A percentile compares a stretch with the other conserved stretches of the same genome.
Evolutionary conservation across 1,140 invertebrate genomes (phyloP).

Genomic region (Drosophila nigrodunni): DNA sequence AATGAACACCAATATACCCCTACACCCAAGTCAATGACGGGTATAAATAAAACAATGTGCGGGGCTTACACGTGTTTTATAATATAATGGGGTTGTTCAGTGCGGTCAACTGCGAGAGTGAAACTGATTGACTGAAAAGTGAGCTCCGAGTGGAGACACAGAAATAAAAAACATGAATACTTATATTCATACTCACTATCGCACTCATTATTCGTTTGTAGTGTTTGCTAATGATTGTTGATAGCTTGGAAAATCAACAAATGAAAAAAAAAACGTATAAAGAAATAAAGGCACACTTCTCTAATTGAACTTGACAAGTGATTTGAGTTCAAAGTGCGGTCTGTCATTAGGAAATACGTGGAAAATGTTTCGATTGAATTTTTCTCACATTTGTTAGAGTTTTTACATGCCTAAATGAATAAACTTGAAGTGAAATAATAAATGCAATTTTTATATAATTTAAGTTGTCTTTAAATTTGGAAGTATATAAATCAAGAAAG

Average conservation of each 20-base stretch:
- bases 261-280: neutral
- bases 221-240: neutral
- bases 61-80: slow-evolving; percentile 23
- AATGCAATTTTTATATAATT: too few relatives aligned
- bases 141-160: neutral
- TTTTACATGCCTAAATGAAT: too few relatives aligned
- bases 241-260: neutral
- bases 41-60: neutral
- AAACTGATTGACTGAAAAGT: slow-evolving; percentile 3
- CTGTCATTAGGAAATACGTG: neutral
- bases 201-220: slow-evolving; percentile 17
- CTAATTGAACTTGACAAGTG: neutral
- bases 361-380: neutral
- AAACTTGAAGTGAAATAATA: too few relatives aligned
- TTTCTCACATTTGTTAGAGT: too few relatives aligned
- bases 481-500: too few relatives aligned
- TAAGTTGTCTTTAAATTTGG: too few relatives aligned
- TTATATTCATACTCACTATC: slow-evolving; percentile 2
- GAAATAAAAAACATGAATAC: neutral
- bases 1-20: too few relatives aligned
- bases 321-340: neutral
- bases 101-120: slow-evolving; percentile 11
- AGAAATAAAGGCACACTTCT: neutral
- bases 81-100: slow-evolving; percentile 10
- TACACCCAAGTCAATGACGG: too few relatives aligned